Evolutionary conservation across 2,797 vertebrate genomes (phyloP).

Genomic region (Heterohyrax brucei): DNA sequence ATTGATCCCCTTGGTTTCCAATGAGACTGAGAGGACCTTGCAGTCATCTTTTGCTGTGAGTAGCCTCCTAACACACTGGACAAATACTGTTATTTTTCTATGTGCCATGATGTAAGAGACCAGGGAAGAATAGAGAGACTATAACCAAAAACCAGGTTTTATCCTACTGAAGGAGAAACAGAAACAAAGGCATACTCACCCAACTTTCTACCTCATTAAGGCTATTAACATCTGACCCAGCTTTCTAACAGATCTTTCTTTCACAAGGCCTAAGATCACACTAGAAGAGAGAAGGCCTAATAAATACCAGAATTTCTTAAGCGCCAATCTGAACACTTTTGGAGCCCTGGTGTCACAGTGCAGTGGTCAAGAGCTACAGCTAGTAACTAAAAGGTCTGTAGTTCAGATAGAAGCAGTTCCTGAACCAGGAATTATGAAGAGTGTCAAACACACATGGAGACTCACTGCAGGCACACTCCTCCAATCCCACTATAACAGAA

Average conservation of each 20-base stretch:
- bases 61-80: background rate
- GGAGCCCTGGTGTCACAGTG: no score
- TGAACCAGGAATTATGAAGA: background rate
- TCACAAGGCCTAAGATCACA: constrained; percentile 1
- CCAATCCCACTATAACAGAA: background rate
- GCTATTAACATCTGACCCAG: constrained; percentile 44
- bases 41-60: background rate
- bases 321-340: constrained; percentile 22
- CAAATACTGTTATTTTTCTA: constrained; percentile 1
- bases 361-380: no score
- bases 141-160: background rate
- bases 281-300: background rate
- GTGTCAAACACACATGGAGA: background rate
- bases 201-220: constrained; percentile 59
- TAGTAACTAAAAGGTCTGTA: no score
- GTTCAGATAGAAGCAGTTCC: background rate
- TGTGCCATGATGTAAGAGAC: background rate
- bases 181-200: constrained; percentile 10
- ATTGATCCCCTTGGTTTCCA: background rate
- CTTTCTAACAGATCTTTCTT: constrained; percentile 63
- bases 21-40: background rate
- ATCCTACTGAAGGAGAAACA: constrained; percentile 63
- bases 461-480: background rate
- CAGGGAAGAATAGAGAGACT: constrained; percentile 6
- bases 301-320: constrained; percentile 55